Evolutionary conservation across 2,888 invertebrate species (phyloP), one percentile per base, ranked within the genome.

Genomic region (Trilocha varians): DNA sequence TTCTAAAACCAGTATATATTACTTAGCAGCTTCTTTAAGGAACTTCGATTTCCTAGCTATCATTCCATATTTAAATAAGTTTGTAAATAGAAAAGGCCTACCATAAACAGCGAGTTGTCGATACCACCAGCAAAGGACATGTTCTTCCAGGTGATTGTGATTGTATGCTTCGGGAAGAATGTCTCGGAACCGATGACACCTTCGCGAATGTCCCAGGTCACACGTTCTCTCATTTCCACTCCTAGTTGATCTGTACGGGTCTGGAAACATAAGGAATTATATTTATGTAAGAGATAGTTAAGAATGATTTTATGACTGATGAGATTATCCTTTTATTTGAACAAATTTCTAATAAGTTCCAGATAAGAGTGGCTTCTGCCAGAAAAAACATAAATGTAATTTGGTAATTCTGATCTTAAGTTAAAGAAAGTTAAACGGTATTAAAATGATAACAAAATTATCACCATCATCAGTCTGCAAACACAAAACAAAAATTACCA

Each of bases 81-180:
- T n/a, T 13, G 34, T 13, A 87, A 4, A 77, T 76, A 78, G 86
- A 47, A 9, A 25, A 32, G 41, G 73, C 86, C 78, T 67, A 92
- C 92, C 82, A 80, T 88, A 64, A 84, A 91, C n/a, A 94, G 76
- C 0, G 93, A 90, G 70, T 92, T 91, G 50, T 91, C 91, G 56
- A 93, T 94, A 52, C 96, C 96, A 40, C 96, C 96, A 62, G 94
- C 90, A 70, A 97, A 97, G 0, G 96, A 94, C 78, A 98, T 92
- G 75, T 98, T 98, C 74, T 95, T 96, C 99, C 98, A 99, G 0
- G 98, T 98, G 42, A 95, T 90, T 46, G 97, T 93, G 44, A 95
- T 85, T 3, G 92, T 95, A 65, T 97, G 97, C 66, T 97, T 96
- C 0, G 98, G 97, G 52, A 91, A 88, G 78, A 98, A 99, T 2